Evolutionary conservation across 2,113 vertebrate genomes (phyloP), one percentile per base, ranked within the genome.

Genomic region (Cyprinodon brontotheroides): DNA sequence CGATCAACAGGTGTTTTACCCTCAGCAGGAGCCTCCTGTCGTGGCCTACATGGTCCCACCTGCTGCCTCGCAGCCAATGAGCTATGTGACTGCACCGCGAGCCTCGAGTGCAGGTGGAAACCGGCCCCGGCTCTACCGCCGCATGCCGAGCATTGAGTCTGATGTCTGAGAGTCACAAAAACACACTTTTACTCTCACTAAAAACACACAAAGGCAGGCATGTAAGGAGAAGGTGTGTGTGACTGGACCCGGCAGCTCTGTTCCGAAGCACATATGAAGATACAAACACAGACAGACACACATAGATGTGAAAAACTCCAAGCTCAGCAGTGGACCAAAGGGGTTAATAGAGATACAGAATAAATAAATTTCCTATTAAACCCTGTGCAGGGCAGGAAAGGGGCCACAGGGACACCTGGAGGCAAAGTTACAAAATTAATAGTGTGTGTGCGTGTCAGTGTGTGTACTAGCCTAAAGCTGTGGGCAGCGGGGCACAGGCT

Each of bases 111-210:
- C 97, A 75, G 97, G 96, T 89, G 96, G 96, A 93, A 98, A 97
- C 95, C 71, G 92, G 69, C 97, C 97, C 92, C 96, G 96, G 62
- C 95, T 96, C 89, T 98, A 95, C 93, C 98, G 98, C 92, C 98
- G 97, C 95, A 97, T 98, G 96, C 97, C 97, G 93, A 99, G 98
- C 94, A 96, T 99, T 20, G 98, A 99, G 95, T 99, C 98, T 77
- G 98, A 99, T 79, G 98, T 99, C 93, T 99, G 96, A 93, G 79
- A 72, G 70, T 61, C 79, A 39, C 75, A 41, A 72, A 40, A 40
- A 68, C 79, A 82, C 81, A 69, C 71, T 63, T 57, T 57, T 39
- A 69, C 66, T 77, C 69, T 86, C 79, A 78, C 79, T 9, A 2
- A 63, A 83, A 79, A 86, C 84, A 83, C 79, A 60, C 79, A 50